These are phyloP conservation scores for Nomada hirtipes DNA, from an alignment of 2,888 invertebrate genomes.

Conservation along the genomic window DNA sequence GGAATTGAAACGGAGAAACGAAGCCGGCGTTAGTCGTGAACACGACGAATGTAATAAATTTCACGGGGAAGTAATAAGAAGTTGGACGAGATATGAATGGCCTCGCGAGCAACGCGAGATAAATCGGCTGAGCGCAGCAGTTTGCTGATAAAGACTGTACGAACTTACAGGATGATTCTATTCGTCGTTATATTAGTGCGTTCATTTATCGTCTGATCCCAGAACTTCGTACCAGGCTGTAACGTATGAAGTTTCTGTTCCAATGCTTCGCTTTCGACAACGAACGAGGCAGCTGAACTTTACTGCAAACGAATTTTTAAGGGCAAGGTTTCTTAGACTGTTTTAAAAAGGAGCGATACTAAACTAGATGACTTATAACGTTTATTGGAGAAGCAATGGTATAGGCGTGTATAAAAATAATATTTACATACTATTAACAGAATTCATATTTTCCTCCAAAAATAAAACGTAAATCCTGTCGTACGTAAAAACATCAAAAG, in stretches of 20 bases:
- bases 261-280: too few species aligned
- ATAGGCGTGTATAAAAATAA: too few species aligned
- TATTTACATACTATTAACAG: too few species aligned
- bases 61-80: constrained; percentile 68
- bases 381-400: too few species aligned
- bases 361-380: neutral
- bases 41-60: constrained; percentile 63
- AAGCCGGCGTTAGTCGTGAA: constrained; percentile 43
- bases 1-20: constrained; percentile 19
- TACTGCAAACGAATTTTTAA: neutral
- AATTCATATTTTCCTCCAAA: too few species aligned
- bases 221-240: neutral
- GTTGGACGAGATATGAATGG: constrained; percentile 53
- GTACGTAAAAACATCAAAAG: too few species aligned
- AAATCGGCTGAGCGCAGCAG: constrained; percentile 4
- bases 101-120: constrained; percentile 20
- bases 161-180: constrained; percentile 36
- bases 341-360: neutral
- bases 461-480: too few species aligned
- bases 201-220: constrained; percentile 15
- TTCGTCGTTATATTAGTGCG: constrained; percentile 30
- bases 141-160: constrained; percentile 56
- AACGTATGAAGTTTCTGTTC: too few species aligned
- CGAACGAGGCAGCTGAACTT: neutral
- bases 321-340: neutral